Evolutionary conservation across 2,113 vertebrate genomes (phyloP).

Genomic region (Tyrannus savana): DNA sequence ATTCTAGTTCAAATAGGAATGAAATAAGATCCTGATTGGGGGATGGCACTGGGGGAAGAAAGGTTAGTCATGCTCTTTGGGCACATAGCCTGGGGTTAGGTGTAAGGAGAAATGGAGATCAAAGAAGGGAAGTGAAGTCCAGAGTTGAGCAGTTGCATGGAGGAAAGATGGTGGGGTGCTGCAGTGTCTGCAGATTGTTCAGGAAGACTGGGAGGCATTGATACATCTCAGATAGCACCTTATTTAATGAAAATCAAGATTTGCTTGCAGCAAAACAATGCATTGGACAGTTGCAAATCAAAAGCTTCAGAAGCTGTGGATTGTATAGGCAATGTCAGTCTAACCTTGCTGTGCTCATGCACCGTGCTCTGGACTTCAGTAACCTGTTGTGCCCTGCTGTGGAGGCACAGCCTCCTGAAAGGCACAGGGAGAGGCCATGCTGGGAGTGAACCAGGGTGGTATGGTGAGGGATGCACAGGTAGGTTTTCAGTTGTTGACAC

Average conservation of each 20-base stretch:
- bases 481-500: not conserved
- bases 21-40: not conserved
- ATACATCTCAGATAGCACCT: not conserved
- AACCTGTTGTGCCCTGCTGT: not conserved
- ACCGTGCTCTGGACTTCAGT: not conserved
- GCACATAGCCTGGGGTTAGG: not conserved
- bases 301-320: not conserved
- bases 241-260: not conserved
- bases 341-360: not conserved
- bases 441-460: rapidly evolving
- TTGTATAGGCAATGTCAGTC: not conserved
- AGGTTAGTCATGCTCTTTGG: not conserved
- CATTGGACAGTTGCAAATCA: not conserved
- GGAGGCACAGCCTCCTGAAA: not conserved
- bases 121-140: not conserved
- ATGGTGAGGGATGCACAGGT: not conserved
- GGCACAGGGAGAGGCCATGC: not conserved
- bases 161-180: not conserved
- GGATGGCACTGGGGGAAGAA: not conserved
- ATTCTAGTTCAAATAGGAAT: not conserved
- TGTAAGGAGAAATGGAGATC: not conserved
- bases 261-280: not conserved
- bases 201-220: not conserved
- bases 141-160: not conserved
- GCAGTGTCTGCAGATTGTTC: not conserved